Base-by-base conservation (phyloP, 2,888 invertebrate genomes). In the Augochlorella aurata region DNA sequence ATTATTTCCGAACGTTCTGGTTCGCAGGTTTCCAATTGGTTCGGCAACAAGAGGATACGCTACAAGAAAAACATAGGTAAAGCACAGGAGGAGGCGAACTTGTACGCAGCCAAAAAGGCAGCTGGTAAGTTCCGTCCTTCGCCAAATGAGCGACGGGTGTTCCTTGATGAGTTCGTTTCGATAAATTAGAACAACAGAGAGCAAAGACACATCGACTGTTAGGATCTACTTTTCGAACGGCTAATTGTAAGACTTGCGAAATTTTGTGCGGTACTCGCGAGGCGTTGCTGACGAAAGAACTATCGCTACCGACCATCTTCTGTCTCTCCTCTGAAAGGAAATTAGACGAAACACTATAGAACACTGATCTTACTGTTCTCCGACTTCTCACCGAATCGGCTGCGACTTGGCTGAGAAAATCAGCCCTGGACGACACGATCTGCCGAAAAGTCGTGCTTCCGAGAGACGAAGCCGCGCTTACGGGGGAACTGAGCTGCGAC, bases 11-110 rank as follows among this genome's bases (percentile, higher is more conserved):
- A 12, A 54, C 21, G 12, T 54, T n/a, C 21, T 24, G 14, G 24
- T 24, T 18, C 44, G 38, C 72, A 93, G 97, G 98, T 99, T 85
- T 99, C 99, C 90, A 99, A 99, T 96, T 99, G 99, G 99, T 99
- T 99, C 94, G 99, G 99, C 90, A 99, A 99, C 95, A 99, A 99
- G 94, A 97, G 99, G 93, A 99, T 99, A 95, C 97, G 99, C 92
- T 99, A 99, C 95, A 99, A 99, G 97, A 99, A 99, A 95, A 99
- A 99, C 95, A 99, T 99, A 90, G 99, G 99, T 92, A 99, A 99
- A 94, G 99, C 99, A 79, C 99, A 99, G 94, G 99, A 99, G 94
- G 99, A 99, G 94, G 99, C 99, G 80, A 99, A 99, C 94, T 95
- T 99, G 92, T 99, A 99, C 94, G 99, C 99, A 83, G 99, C 99